Base-by-base conservation (phyloP, 2,113 vertebrate species). In the Takifugu flavidus region DNA sequence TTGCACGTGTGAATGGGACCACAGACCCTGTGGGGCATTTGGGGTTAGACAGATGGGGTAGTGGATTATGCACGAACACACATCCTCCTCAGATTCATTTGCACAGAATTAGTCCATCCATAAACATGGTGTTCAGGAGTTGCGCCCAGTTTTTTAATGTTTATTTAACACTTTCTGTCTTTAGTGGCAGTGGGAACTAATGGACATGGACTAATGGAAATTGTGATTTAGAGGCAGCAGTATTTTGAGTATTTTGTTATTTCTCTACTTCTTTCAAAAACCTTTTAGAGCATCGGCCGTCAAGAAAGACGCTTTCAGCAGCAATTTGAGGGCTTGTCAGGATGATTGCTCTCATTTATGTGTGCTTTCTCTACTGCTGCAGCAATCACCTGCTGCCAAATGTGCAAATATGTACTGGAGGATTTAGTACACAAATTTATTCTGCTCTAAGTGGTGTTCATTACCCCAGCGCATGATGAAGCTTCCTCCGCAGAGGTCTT, bases 91-190 rank as follows among this genome's bases (percentile, higher is more conserved):
- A 13, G n/a, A 60, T 49, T 53, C 27, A 65, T 67, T 25, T 25
- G 14, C 14, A 6, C 29, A 61, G 62, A 49, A 75, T 60, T 34
- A 70, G 57, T 27, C 49, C 15, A 72, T 78, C 62, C 62, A 70
- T 78, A 54, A 78, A 74, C 51, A 75, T 62, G 61, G 56, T 52
- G 27, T 39, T 39, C 2, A 10, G 8, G 53, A 53, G 64, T 63
- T 39, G 8, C 34, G 11, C 7, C 34, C 6, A 39, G 34, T 60
- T 64, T 62, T 28, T 13, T 29, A 62, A 60, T 60, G 55, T 52
- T 14, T 1, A 61, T 51, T 59, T 25, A 20, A 27, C 14, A 43
- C 15, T 20, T 28, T 47, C 46, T 56, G 47, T 52, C 45, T 25
- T 27, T 26, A 14, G 51, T 25, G n/a, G 20, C 51, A 56, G 28